Conservation (phyloP, 2,888 invertebrate species). For the Conops quadrifasciatus region DNA sequence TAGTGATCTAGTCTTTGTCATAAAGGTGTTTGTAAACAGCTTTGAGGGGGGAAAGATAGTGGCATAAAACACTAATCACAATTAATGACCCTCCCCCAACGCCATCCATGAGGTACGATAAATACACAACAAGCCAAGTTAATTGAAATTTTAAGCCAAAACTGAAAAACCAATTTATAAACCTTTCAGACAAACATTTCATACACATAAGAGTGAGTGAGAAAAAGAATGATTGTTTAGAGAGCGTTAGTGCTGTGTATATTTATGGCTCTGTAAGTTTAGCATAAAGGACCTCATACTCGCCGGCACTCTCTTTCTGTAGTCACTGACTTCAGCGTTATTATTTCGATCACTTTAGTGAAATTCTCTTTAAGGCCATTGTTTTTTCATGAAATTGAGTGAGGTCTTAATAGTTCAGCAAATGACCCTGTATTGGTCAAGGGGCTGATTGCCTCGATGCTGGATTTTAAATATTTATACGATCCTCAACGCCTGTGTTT, state of each 20-base stretch:
- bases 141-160: slow-evolving; percentile 19
- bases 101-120: not conserved
- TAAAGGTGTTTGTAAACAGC: no score
- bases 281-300: no score
- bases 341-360: not conserved
- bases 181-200: no score
- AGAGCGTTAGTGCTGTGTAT: no score
- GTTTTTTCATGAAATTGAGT: no score
- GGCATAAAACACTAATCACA: no score
- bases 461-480: not conserved
- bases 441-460: not conserved
- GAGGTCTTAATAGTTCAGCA: not conserved
- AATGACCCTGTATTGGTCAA: slow-evolving; percentile 11
- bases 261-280: no score
- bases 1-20: no score
- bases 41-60: no score
- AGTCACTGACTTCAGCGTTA: not conserved
- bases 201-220: no score
- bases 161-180: not conserved
- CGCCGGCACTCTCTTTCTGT: no score
- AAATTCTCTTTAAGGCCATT: not conserved
- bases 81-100: not conserved
- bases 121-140: slow-evolving; percentile 9
- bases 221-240: no score
- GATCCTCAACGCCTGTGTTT: not conserved